Evolutionary conservation across 2,888 invertebrate genomes (phyloP).

Genomic region (Archips crataeganus): DNA sequence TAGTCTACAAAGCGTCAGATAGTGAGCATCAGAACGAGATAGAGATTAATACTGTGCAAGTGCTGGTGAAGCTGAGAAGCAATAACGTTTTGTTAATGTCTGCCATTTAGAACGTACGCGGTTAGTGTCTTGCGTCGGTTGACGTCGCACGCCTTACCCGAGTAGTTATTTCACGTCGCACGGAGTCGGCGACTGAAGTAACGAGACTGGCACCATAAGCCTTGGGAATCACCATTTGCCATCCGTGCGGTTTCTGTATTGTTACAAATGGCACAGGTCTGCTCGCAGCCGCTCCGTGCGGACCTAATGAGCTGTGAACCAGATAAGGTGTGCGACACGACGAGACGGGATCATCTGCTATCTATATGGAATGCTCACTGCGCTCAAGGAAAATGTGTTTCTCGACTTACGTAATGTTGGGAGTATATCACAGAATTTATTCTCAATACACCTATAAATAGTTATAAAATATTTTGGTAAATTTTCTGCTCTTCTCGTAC

Average conservation of each 20-base stretch:
- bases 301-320: slow-evolving; percentile 86
- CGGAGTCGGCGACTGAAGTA: slow-evolving; percentile 59
- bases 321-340: slow-evolving; percentile 82
- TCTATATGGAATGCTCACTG: slow-evolving; percentile 71
- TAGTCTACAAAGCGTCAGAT: slow-evolving; percentile 62
- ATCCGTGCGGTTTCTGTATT: slow-evolving; percentile 76
- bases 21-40: slow-evolving; percentile 66
- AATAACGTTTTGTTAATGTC: slow-evolving; percentile 82
- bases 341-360: slow-evolving; percentile 76
- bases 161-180: slow-evolving; percentile 67
- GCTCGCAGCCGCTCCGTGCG: slow-evolving; percentile 71
- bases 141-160: slow-evolving; percentile 63
- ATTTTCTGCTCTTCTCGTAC: too few species aligned
- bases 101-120: slow-evolving; percentile 78
- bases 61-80: slow-evolving; percentile 76
- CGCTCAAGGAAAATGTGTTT: slow-evolving; percentile 53
- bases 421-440: slow-evolving; percentile 25
- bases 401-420: slow-evolving; percentile 50
- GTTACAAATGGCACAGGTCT: slow-evolving; percentile 82
- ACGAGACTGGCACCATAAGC: slow-evolving; percentile 73
- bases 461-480: too few species aligned
- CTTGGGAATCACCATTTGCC: slow-evolving; percentile 76
- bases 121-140: slow-evolving; percentile 74
- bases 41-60: slow-evolving; percentile 80
- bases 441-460: neutral